Conservation (phyloP, 1,140 invertebrate genomes). For the Galendromus occidentalis region DNA sequence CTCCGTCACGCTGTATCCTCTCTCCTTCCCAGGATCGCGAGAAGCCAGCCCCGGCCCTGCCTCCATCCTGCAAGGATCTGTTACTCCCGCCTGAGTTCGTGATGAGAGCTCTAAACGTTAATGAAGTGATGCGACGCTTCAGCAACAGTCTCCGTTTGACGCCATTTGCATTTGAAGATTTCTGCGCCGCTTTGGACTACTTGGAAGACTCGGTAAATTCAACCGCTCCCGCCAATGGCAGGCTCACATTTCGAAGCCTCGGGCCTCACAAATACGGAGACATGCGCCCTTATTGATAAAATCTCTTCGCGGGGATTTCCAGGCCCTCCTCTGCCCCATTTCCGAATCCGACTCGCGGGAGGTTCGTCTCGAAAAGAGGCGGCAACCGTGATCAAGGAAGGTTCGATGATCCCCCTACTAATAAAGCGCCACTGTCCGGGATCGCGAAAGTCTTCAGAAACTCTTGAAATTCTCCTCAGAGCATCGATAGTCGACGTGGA, state of each 20-base stretch:
- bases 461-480: too few species aligned
- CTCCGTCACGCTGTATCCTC: too few species aligned
- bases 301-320: constrained; percentile 24
- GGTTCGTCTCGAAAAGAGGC: neutral
- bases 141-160: constrained; percentile 66
- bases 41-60: constrained; percentile 51
- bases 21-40: constrained; percentile 31
- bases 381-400: too few species aligned
- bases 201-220: constrained; percentile 46
- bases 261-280: neutral
- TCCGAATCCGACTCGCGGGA: neutral
- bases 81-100: constrained; percentile 53
- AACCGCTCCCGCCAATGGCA: too few species aligned
- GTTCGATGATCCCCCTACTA: too few species aligned
- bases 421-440: too few species aligned
- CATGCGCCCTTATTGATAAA: neutral
- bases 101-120: constrained; percentile 59
- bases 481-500: too few species aligned
- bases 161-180: constrained; percentile 85
- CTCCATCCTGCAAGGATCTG: constrained; percentile 72
- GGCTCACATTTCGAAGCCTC: too few species aligned
- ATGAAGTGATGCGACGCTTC: constrained; percentile 86
- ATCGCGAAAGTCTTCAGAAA: too few species aligned
- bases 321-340: constrained; percentile 59
- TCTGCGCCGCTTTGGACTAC: constrained; percentile 69